Conservation (phyloP, 2,113 vertebrate species). For the Tetrao urogallus region DNA sequence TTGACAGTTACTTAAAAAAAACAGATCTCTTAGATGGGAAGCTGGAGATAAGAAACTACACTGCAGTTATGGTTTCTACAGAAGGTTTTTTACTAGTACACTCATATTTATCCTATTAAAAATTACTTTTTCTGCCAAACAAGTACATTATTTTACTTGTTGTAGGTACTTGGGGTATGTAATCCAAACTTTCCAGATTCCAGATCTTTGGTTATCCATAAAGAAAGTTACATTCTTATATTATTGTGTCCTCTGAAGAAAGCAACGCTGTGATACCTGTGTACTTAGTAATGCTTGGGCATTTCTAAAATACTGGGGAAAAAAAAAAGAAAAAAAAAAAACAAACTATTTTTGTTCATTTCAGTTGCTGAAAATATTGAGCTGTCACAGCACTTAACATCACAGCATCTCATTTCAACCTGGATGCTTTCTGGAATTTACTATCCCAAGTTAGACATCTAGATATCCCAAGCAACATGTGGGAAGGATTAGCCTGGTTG, state of each 20-base stretch:
- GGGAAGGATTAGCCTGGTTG: not conserved
- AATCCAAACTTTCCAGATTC: not conserved
- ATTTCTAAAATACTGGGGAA: not conserved
- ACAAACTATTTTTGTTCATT: not conserved
- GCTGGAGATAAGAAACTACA: not conserved
- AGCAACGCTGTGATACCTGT: not conserved
- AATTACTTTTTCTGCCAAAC: not conserved
- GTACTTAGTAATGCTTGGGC: not conserved
- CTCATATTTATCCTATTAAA: not conserved
- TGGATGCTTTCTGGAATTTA: not conserved
- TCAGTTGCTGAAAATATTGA: not conserved
- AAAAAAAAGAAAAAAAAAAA: not conserved
- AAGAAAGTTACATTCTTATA: not conserved
- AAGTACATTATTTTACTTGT: not conserved
- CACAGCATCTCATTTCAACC: not conserved
- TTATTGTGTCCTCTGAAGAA: not conserved
- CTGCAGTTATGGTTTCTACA: not conserved
- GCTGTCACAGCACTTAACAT: not conserved
- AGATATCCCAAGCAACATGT: not conserved
- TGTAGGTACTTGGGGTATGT: not conserved
- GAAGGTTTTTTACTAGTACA: not conserved
- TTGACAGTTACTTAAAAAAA: conserved; percentile 30
- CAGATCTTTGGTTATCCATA: not conserved
- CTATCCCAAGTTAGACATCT: accelerated
- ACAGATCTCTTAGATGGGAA: not conserved